Percentiles rank a stretch among this genome's conserved stretches.
phyloP scores from a whole-genome alignment of 2,888 invertebrate species.

The Lutraria lutraria region DNA sequence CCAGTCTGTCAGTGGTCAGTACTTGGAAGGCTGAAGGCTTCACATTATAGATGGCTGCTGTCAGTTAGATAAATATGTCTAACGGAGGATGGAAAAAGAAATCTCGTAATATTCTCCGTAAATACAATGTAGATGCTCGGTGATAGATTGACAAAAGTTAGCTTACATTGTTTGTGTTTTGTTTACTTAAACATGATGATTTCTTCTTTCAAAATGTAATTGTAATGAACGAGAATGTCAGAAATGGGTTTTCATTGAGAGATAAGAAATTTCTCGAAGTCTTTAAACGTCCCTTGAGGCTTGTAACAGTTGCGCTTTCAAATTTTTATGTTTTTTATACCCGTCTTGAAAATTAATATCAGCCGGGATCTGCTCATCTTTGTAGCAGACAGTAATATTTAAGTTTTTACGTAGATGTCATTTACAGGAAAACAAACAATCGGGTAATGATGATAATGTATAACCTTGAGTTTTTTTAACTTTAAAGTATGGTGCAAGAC shows the following conservation, averaged over 20 bases:
- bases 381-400: not conserved
- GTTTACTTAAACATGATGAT: constrained; percentile 10
- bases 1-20: constrained; percentile 38
- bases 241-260: constrained; percentile 7
- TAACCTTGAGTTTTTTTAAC: not conserved
- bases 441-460: not conserved
- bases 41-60: constrained; percentile 36
- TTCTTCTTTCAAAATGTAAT: constrained; percentile 20
- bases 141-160: constrained; percentile 33
- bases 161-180: not conserved
- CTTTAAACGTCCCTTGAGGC: constrained; percentile 11
- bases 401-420: not conserved
- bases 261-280: constrained; percentile 23
- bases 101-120: constrained; percentile 31
- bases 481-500: not conserved
- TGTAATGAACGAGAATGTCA: constrained; percentile 6
- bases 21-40: not conserved
- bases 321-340: constrained; percentile 19
- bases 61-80: constrained; percentile 33
- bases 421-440: not conserved
- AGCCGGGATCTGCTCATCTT: constrained; percentile 15
- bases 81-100: constrained; percentile 22
- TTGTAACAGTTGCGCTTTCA: constrained; percentile 23
- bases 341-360: constrained; percentile 11
- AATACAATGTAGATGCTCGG: constrained; percentile 29